Evolutionary conservation across 2,888 invertebrate species (phyloP).

Genomic region (Lysandra coridon): DNA sequence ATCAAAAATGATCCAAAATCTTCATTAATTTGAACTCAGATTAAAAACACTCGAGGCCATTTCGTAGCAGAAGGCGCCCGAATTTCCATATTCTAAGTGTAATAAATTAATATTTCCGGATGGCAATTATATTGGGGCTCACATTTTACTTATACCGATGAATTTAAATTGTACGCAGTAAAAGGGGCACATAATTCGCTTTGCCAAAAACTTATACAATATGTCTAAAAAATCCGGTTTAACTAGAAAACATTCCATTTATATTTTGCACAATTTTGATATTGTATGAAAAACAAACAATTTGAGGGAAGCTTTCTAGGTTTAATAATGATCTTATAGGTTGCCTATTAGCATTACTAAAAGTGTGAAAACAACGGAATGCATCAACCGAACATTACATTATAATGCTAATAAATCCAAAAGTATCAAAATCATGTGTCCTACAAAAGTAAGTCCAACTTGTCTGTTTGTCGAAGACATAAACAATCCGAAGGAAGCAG

Average conservation of each 20-base stretch:
- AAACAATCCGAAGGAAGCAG: conserved; percentile 73
- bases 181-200: neutral
- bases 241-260: too few relatives aligned
- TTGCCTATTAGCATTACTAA: too few relatives aligned
- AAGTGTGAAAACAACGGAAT: too few relatives aligned
- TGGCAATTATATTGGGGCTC: conserved; percentile 39
- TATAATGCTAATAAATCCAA: neutral
- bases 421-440: neutral
- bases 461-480: conserved; percentile 56
- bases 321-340: too few relatives aligned
- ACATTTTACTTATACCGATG: neutral
- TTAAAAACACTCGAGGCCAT: conserved; percentile 66
- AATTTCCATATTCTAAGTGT: conserved; percentile 66
- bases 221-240: neutral
- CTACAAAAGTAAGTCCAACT: conserved; percentile 30
- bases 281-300: too few relatives aligned
- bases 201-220: too few relatives aligned
- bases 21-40: conserved; percentile 65
- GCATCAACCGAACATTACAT: too few relatives aligned
- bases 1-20: conserved; percentile 57
- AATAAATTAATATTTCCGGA: conserved; percentile 61
- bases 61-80: conserved; percentile 52
- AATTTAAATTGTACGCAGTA: neutral
- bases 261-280: too few relatives aligned
- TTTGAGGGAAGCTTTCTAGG: too few relatives aligned